Percentiles rank a stretch among this genome's conserved stretches.
phyloP scores from a whole-genome alignment of 1,140 invertebrate species.

The Drosophila parabipectinata region DNA sequence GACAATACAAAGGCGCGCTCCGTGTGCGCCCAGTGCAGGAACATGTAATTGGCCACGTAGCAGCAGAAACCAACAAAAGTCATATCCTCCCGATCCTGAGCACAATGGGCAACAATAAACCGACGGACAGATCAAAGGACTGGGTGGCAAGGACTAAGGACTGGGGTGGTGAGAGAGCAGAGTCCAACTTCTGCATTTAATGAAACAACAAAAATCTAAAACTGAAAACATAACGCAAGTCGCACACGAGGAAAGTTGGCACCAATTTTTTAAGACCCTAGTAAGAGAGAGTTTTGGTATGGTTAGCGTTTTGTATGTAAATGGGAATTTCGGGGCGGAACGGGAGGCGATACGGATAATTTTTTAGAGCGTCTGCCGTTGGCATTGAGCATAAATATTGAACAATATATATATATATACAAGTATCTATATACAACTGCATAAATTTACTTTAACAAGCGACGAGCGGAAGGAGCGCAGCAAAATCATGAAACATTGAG shows the following conservation, averaged over 20 bases:
- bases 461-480: conserved; percentile 34
- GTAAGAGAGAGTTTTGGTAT: conserved; percentile 18
- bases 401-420: conserved; percentile 60
- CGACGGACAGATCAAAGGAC: conserved; percentile 55
- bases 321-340: conserved; percentile 44
- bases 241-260: conserved; percentile 44
- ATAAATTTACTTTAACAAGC: conserved; percentile 68
- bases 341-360: conserved; percentile 42
- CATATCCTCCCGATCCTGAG: conserved; percentile 24
- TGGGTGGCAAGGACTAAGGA: conserved; percentile 25
- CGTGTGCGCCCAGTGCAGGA: conserved; percentile 84
- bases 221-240: conserved; percentile 17
- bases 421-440: conserved; percentile 69
- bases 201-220: conserved; percentile 19
- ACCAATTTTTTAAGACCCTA: conserved; percentile 52
- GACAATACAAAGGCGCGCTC: conserved; percentile 86
- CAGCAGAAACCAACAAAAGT: conserved; percentile 15
- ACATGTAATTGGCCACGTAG: conserved; percentile 65
- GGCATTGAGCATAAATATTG: conserved; percentile 50
- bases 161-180: conserved; percentile 15
- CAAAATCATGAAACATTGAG: conserved; percentile 80
- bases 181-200: conserved; percentile 46
- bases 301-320: conserved; percentile 69
- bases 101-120: conserved; percentile 55
- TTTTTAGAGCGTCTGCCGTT: conserved; percentile 46